phyloP scores from a whole-genome alignment of 1,140 invertebrate genomes.

The Pseudomyrmex gracilis region DNA sequence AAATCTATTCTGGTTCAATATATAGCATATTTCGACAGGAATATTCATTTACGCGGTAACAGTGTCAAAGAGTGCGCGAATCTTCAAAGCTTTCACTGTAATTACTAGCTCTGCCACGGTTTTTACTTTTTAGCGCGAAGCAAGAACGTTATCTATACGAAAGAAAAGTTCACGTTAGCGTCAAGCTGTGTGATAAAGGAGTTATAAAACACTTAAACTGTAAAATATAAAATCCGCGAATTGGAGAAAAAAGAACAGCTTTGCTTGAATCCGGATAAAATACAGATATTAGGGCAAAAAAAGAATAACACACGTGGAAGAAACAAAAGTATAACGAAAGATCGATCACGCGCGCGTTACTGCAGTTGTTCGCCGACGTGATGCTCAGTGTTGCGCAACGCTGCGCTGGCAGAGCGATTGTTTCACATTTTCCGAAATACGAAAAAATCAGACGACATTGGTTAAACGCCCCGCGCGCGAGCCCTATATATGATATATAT shows the following conservation, averaged over 20 bases:
- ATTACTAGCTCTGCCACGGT: constrained; percentile 37
- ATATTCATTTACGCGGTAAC: constrained; percentile 36
- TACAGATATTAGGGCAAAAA: background rate
- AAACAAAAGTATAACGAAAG: background rate
- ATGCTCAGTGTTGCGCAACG: background rate
- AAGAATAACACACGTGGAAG: background rate
- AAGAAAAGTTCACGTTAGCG: background rate
- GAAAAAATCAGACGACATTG: constrained; percentile 46
- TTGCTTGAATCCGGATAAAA: background rate
- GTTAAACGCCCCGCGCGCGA: constrained; percentile 19
- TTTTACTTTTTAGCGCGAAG: constrained; percentile 49
- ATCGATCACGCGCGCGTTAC: constrained; percentile 10
- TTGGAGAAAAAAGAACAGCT: background rate
- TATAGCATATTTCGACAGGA: constrained; percentile 25
- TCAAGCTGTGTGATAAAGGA: background rate
- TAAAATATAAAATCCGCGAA: background rate
- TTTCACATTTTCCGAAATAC: constrained; percentile 48
- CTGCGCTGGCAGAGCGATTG: constrained; percentile 20
- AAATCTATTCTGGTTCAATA: constrained; percentile 45
- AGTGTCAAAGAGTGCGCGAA: constrained; percentile 37
- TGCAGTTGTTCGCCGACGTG: background rate
- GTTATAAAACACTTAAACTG: background rate
- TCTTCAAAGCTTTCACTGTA: constrained; percentile 66
- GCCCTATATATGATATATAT: constrained; percentile 43
- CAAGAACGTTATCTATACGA: constrained; percentile 1